Base-by-base conservation (phyloP, 2,888 invertebrate genomes). In the Invenusta paracnida region DNA sequence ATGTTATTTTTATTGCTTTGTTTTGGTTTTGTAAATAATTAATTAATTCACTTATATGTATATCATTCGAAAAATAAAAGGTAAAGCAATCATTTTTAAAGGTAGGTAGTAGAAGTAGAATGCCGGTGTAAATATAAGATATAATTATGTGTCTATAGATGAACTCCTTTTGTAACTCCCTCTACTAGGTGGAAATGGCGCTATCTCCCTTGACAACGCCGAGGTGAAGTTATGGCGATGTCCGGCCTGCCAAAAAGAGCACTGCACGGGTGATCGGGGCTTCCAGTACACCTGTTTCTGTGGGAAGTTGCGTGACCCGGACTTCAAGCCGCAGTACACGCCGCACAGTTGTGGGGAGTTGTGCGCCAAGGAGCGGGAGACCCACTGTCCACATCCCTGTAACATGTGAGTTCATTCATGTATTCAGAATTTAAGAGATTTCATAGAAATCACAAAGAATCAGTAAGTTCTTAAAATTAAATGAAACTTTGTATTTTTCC, bases 311-410 rank as follows among this genome's bases (percentile, higher is more conserved):
- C 93, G 93, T 73, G 93, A 94, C 89, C 96, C 96, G 0, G 94
- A 94, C 1, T 86, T 67, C 73, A 27, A 13, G 25, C 67, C 79
- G 0, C 28, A 27, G 87, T 88, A 83, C 90, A 91, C 86, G 91
- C n/a, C 98, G 0, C 98, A 98, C 92, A 95, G 95, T 29, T 98
- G 98, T 91, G 97, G 97, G 0, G 94, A 95, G 88, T 92, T 94
- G 0, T 98, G 98, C 90, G 93, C 93, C n/a, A 93, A 89, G 89
- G 93, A 88, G 90, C 93, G 90, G 88, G 82, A 30, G 27, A 23
- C 17, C 2, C 29, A 91, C 87, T 93, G 93, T 88, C 89, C 89
- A 13, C 93, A 93, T 88, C 90, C 90, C 0, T 96, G 96, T 91
- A 94, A 94, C 13, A 92, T 96, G 88, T 91, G 87, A 90, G 90